These are phyloP conservation scores for Pseudomugil tenellus DNA, from an alignment of 2,797 vertebrate genomes.

Conservation along the genomic window DNA sequence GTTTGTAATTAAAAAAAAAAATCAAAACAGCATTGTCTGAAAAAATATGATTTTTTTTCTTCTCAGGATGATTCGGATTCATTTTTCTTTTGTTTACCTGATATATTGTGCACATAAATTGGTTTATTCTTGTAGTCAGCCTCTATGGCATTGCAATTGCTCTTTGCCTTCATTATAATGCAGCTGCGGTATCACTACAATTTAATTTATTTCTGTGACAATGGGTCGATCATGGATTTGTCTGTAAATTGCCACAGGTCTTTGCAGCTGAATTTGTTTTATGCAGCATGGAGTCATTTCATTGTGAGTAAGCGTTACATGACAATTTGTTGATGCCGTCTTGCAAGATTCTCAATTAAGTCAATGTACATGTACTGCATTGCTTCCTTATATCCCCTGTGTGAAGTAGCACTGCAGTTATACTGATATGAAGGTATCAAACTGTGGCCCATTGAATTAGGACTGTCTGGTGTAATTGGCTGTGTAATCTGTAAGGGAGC, in stretches of 20 bases:
- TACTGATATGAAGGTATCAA: constrained; percentile 46
- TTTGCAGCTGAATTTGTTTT: constrained; percentile 54
- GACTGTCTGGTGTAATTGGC: constrained; percentile 65
- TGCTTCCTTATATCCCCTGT: constrained; percentile 53
- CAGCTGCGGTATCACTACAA: constrained; percentile 38
- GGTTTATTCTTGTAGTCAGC: constrained; percentile 39
- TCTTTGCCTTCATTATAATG: constrained; percentile 58
- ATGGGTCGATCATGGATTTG: constrained; percentile 61
- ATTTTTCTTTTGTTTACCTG: constrained; percentile 50
- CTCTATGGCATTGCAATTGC: constrained; percentile 30
- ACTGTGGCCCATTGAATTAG: constrained; percentile 66
- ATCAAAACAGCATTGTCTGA: background rate
- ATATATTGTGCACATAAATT: constrained; percentile 36
- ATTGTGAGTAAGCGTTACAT: constrained; percentile 55
- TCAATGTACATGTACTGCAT: constrained; percentile 53
- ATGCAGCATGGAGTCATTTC: constrained; percentile 52
- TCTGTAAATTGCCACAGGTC: constrained; percentile 61
- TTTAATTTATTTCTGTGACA: constrained; percentile 71
- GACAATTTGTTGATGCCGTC: constrained; percentile 60
- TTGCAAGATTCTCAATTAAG: constrained; percentile 67
- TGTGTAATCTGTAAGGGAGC: constrained; percentile 57
- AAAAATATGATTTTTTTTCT: constrained; percentile 28
- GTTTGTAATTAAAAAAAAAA: constrained; percentile 39
- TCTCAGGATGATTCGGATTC: constrained; percentile 7
- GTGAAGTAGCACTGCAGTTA: constrained; percentile 46